Evolutionary conservation across 2,113 vertebrate species (phyloP), one percentile per base, ranked within the genome.

Genomic region (Chamaea fasciata): DNA sequence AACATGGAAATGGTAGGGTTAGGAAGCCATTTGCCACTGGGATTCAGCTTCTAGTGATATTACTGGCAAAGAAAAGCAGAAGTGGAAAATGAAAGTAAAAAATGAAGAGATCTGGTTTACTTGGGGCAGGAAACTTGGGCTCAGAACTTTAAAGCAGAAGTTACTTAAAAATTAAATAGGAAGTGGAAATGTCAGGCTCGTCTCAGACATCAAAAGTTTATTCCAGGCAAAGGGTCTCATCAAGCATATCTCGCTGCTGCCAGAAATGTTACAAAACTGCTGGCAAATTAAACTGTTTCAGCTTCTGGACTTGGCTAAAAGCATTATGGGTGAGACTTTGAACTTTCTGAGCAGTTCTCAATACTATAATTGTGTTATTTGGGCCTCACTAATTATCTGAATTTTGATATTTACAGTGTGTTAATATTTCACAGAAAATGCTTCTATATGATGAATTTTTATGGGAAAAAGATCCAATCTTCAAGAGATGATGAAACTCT

Each of bases 11-110:
- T 9, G 39, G 39, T 21, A 55, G 55, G 41, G 42, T 78, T 83
- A 55, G 46, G 46, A 90, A 86, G 53, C 60, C 59, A 27, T 68
- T 84, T 85, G 73, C 49, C 23, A 20, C 26, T 65, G 53, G 15
- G 42, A 52, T 65, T 70, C 33, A 41, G 27, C 33, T 92, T 30
- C 52, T 30, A 80, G 52, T 65, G 42, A n/a, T 89, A 37, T 90
- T 57, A 69, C 35, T 4, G 14, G 65, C 57, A 93, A 30, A 79
- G 50, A 84, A 82, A 96, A 92, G 55, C 78, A 89, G 81, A 96
- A 95, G 60, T 82, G 47, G 89, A 92, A 97, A 96, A 94, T 39
- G 76, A 97, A 97, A 97, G 69, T 73, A 79, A 75, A 89, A 95
- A 89, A 46, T 59, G 16, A 91, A 83, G 46, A 55, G 64, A 53